Evolutionary conservation across 1,140 invertebrate genomes (phyloP).

Genomic region (Microplitis mediator): DNA sequence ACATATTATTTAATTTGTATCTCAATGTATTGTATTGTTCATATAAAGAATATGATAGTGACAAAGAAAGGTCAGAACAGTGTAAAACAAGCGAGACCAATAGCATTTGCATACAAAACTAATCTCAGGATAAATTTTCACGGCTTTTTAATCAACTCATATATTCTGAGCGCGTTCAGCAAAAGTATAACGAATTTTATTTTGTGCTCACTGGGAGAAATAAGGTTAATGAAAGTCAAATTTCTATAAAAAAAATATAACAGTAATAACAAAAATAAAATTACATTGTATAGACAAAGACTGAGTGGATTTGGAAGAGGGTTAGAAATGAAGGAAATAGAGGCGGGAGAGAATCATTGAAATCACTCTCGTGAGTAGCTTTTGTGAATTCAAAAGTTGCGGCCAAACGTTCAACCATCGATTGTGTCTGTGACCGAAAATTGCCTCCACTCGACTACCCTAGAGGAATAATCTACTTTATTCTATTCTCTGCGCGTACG

Average conservation of each 20-base stretch:
- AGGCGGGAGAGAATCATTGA: neutral
- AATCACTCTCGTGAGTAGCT: slow-evolving; percentile 17
- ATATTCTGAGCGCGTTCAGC: neutral
- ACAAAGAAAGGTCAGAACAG: neutral
- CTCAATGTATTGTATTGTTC: no score
- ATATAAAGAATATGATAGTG: neutral
- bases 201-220: neutral
- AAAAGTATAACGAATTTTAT: neutral
- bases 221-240: slow-evolving; percentile 16
- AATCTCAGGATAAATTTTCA: neutral
- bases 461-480: slow-evolving; percentile 29
- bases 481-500: slow-evolving; percentile 14
- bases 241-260: slow-evolving; percentile 1
- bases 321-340: neutral
- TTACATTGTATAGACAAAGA: neutral
- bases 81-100: neutral
- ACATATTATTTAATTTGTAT: no score
- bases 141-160: slow-evolving; percentile 8
- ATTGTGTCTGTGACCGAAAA: slow-evolving; percentile 23
- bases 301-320: neutral
- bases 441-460: slow-evolving; percentile 19
- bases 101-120: slow-evolving; percentile 7
- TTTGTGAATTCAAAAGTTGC: slow-evolving; percentile 7
- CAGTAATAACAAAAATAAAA: neutral
- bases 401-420: slow-evolving; percentile 17